phyloP scores from a whole-genome alignment of 53 echinoderm and acorn worm genomes.

The Mesocentrotus franciscanus region DNA sequence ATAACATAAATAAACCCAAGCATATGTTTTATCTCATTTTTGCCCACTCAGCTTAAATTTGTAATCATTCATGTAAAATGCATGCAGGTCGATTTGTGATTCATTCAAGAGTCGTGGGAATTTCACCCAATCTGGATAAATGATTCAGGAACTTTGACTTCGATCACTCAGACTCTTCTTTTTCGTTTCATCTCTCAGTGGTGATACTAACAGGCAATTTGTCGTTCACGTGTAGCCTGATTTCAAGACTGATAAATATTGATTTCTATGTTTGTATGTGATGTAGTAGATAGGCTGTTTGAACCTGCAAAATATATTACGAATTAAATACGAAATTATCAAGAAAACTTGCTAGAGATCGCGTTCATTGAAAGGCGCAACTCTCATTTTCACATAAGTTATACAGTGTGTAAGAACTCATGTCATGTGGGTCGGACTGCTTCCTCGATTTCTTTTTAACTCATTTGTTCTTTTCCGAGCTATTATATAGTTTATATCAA shows the following conservation, averaged over 20 bases:
- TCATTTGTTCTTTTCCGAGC: too few species aligned
- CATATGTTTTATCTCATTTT: too few species aligned
- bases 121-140: constrained; percentile 5
- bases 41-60: neutral
- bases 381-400: too few species aligned
- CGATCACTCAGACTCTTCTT: neutral
- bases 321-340: too few species aligned
- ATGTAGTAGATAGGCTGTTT: neutral
- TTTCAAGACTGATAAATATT: neutral
- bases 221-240: neutral
- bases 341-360: too few species aligned
- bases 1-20: too few species aligned
- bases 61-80: neutral
- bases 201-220: neutral
- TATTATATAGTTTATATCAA: too few species aligned
- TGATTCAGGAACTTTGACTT: neutral
- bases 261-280: neutral
- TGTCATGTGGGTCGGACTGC: too few species aligned
- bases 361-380: too few species aligned
- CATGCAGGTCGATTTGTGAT: neutral
- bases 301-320: too few species aligned
- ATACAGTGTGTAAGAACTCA: too few species aligned
- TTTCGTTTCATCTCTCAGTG: neutral
- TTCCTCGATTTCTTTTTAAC: too few species aligned
- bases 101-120: neutral